phyloP scores from a whole-genome alignment of 23 tunicate genomes.

The Diplosoma virens region DNA sequence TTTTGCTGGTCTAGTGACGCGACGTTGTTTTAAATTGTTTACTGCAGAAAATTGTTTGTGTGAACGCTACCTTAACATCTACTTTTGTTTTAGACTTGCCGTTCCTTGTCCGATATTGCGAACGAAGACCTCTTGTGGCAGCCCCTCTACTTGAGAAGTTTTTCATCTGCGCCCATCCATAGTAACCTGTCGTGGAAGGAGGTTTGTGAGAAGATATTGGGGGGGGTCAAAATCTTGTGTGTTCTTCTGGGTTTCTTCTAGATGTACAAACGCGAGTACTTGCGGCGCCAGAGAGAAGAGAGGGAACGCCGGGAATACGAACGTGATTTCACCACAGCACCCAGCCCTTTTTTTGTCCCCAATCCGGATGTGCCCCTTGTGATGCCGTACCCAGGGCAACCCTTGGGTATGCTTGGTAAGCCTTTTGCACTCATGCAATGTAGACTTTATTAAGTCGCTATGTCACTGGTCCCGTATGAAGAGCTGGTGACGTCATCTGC shows the following conservation, averaged over 20 bases:
- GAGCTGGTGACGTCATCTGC: too few relatives aligned
- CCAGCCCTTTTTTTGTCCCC: slow-evolving; percentile 20
- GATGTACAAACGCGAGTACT: slow-evolving; percentile 33
- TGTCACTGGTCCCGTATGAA: too few relatives aligned
- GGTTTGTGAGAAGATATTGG: slow-evolving; percentile 13
- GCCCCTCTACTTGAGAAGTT: slow-evolving; percentile 42
- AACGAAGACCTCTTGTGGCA: slow-evolving; percentile 72
- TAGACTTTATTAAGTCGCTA: too few relatives aligned
- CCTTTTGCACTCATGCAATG: too few relatives aligned
- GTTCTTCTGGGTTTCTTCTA: not conserved
- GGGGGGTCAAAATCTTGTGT: not conserved
- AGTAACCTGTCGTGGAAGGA: slow-evolving; percentile 38
- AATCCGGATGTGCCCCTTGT: slow-evolving; percentile 42
- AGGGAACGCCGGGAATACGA: slow-evolving; percentile 39
- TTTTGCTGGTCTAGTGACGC: too few relatives aligned
- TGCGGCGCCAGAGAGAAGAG: slow-evolving; percentile 5
- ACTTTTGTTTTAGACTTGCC: slow-evolving; percentile 52
- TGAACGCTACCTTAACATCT: too few relatives aligned
- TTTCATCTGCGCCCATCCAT: slow-evolving; percentile 21
- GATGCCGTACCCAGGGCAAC: slow-evolving; percentile 51
- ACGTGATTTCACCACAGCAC: slow-evolving; percentile 10
- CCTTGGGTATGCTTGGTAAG: slow-evolving; percentile 58
- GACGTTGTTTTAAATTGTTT: too few relatives aligned
- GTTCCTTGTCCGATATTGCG: slow-evolving; percentile 19
- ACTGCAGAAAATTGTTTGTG: too few relatives aligned